Conservation (phyloP, 2,113 vertebrate species). For the Benitochromis conjunctus region DNA sequence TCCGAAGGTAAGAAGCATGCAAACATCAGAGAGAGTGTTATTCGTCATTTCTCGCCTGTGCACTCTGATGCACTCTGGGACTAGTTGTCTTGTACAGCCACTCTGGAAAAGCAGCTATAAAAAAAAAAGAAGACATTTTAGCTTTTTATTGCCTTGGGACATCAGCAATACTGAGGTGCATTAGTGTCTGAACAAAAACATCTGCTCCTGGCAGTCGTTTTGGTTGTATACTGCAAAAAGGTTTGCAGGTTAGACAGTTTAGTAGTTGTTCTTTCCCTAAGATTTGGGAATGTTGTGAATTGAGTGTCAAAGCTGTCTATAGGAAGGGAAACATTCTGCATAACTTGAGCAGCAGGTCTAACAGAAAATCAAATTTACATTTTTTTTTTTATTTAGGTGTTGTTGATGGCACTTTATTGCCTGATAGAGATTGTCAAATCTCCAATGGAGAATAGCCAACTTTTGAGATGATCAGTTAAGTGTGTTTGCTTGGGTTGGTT, state of each 20-base stretch:
- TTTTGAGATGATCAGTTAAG: neutral
- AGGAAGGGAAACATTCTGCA: neutral
- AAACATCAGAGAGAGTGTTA: neutral
- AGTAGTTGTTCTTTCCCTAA: neutral
- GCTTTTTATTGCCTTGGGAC: slow-evolving; percentile 7
- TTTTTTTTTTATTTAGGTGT: neutral
- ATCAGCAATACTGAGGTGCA: slow-evolving; percentile 13
- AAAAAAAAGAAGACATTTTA: slow-evolving; percentile 26
- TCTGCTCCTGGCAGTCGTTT: neutral
- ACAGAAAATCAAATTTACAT: neutral
- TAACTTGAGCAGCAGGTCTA: neutral
- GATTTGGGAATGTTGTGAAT: neutral
- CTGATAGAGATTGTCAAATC: no score
- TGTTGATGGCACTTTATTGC: neutral
- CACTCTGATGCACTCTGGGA: neutral
- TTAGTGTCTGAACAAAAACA: slow-evolving; percentile 29
- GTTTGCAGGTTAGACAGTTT: neutral
- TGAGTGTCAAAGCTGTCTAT: neutral
- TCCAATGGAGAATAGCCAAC: neutral
- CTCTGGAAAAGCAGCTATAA: neutral
- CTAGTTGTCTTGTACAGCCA: slow-evolving; percentile 9
- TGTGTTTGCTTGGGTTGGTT: neutral
- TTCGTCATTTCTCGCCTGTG: neutral
- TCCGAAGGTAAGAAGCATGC: slow-evolving; percentile 79
- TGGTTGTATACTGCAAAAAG: neutral